These are phyloP conservation scores for Nezara viridula DNA, from an alignment of 2,888 invertebrate species.

Conservation along the genomic window DNA sequence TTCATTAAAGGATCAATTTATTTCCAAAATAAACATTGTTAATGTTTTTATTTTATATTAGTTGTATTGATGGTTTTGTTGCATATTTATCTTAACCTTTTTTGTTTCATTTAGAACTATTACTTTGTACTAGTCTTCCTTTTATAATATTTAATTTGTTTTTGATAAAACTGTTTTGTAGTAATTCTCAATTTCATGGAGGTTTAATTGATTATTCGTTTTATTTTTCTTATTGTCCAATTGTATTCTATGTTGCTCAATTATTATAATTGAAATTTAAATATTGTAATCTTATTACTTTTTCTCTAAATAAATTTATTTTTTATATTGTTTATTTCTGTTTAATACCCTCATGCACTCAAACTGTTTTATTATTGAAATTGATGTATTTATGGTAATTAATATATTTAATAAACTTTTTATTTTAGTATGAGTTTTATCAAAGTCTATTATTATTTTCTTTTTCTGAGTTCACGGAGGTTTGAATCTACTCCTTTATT, in stretches of 20 bases:
- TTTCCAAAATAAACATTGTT: too few species aligned
- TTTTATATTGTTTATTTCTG: background rate
- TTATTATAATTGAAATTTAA: background rate
- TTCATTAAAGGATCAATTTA: too few species aligned
- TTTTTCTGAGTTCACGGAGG: background rate
- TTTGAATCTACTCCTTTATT: background rate
- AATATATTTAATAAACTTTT: background rate
- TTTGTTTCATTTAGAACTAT: background rate
- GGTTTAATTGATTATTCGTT: background rate
- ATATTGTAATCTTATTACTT: background rate
- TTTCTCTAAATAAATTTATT: background rate
- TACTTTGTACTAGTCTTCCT: background rate
- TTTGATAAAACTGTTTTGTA: background rate
- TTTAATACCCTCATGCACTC: background rate
- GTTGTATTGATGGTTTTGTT: too few species aligned
- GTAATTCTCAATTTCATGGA: background rate
- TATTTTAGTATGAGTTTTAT: background rate
- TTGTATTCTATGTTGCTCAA: slow-evolving; percentile 1
- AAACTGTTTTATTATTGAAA: background rate
- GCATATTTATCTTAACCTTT: background rate
- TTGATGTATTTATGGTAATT: background rate
- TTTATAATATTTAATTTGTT: background rate
- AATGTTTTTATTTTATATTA: too few species aligned
- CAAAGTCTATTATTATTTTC: background rate
- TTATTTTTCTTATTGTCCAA: background rate